Evolutionary conservation across 2,113 vertebrate species (phyloP), one percentile per base, ranked within the genome.

Genomic region (Smithornis capensis): DNA sequence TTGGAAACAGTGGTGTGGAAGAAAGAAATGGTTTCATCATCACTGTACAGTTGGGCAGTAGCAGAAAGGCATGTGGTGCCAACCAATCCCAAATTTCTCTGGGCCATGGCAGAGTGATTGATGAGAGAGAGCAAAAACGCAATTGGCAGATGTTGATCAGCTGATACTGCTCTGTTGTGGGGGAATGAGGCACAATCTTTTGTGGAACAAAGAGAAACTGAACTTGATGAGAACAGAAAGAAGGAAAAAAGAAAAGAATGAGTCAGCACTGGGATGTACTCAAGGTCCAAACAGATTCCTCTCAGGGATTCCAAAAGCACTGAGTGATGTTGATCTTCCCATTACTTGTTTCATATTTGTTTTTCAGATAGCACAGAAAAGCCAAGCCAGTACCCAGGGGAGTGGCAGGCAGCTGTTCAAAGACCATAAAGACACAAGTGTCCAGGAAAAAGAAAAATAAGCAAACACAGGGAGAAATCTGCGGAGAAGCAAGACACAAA

Each of bases 291-390:
- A 73, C 68, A 90, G 90, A 95, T 93, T 95, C 60, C 87, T 92
- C n/a, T 94, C 89, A 76, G 94, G 83, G 91, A 96, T 90, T 97
- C 95, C 40, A 93, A 88, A 96, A 96, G 78, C 74, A 87, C 70
- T 74, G 67, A 94, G 84, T 55, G 68, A 89, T 96, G 95, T 94
- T 95, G 79, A 96, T 96, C 94, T 93, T 92, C 84, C 94, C 92
- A 88, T 96, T 97, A 97, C 97, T 97, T 96, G 95, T 97, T 96
- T 96, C 73, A 7, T 96, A 96, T 96, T 97, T 98, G 91, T 95
- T 97, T 98, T 97, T 92, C 95, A 97, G 83, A 92, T 50, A 95
- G 91, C 19, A 50, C 87, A 91, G 96, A 96, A 96, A 96, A 97
- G 90, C 91, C 91, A 93, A 94, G 78, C 95, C 94, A 89, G 94